These are phyloP conservation scores for Caenorhabditis panamensis DNA, from an alignment of 2,888 invertebrate genomes.

Conservation along the genomic window DNA sequence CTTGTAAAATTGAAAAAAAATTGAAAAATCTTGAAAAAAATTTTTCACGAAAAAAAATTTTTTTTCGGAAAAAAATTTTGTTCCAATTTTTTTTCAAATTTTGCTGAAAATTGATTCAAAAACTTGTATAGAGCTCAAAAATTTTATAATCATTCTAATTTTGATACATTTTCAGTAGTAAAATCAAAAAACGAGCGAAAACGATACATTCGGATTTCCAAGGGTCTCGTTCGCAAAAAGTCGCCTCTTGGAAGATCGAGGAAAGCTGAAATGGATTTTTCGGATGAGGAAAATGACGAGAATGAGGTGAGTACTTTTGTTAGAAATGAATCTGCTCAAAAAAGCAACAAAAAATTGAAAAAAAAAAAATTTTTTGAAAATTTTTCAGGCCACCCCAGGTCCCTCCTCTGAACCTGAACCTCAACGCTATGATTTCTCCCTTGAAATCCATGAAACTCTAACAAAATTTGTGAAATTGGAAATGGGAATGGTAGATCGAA, in stretches of 20 bases:
- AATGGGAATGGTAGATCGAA: slow-evolving; percentile 38
- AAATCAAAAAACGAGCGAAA: slow-evolving; percentile 55
- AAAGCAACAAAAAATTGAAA: background rate
- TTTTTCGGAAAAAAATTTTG: too few species aligned
- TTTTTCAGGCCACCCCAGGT: slow-evolving; percentile 39
- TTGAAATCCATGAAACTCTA: slow-evolving; percentile 39
- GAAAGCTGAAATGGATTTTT: too few species aligned
- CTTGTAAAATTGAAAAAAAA: background rate
- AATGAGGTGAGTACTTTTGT: slow-evolving; percentile 1
- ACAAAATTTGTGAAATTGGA: slow-evolving; percentile 42
- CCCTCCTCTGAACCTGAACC: slow-evolving; percentile 27
- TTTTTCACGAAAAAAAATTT: too few species aligned
- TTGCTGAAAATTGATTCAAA: too few species aligned
- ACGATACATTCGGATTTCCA: slow-evolving; percentile 48
- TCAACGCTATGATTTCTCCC: background rate
- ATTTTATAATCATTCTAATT: too few species aligned
- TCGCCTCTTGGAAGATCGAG: slow-evolving; percentile 2
- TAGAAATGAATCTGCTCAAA: slow-evolving; percentile 1
- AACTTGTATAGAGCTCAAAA: too few species aligned
- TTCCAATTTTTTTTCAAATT: too few species aligned
- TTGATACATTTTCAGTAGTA: slow-evolving; percentile 46
- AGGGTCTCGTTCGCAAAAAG: slow-evolving; percentile 39
- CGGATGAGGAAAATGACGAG: background rate
- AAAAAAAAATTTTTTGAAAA: too few species aligned
- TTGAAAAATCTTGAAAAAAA: too few species aligned